These are phyloP conservation scores for Drosophila pegasa DNA, from an alignment of 2,888 invertebrate genomes.

Conservation along the genomic window DNA sequence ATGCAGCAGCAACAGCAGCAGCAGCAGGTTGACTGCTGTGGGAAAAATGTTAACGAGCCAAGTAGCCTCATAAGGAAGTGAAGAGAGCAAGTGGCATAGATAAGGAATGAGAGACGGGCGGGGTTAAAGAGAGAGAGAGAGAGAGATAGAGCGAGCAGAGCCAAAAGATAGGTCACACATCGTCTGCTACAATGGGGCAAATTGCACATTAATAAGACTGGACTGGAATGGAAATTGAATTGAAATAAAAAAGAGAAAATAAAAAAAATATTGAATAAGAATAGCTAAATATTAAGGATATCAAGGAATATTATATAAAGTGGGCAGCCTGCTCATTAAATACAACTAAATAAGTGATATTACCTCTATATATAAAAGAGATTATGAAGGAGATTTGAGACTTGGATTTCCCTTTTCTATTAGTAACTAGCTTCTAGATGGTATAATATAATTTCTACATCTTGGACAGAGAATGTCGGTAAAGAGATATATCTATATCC, in stretches of 20 bases:
- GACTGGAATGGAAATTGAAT: background rate
- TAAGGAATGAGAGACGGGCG: background rate
- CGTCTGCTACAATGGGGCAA: conserved; percentile 38
- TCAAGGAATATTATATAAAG: no score
- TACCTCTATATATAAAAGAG: no score
- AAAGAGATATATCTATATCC: no score
- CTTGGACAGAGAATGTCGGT: no score
- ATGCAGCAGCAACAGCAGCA: conserved; percentile 8
- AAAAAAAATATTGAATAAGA: no score
- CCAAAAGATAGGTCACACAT: conserved; percentile 3
- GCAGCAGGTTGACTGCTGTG: conserved; percentile 42
- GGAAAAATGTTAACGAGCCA: conserved; percentile 76
- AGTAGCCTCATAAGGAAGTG: conserved; percentile 41
- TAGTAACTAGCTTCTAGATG: no score
- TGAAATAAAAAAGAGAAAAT: background rate
- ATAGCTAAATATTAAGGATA: background rate
- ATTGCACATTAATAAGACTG: conserved; percentile 3
- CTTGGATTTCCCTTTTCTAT: no score
- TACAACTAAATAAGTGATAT: no score
- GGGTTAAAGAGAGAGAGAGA: background rate
- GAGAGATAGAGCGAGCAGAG: conserved; percentile 1
- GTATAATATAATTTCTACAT: no score
- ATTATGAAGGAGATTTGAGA: no score
- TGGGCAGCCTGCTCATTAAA: no score
- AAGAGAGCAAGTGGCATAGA: conserved; percentile 1